Evolutionary conservation across 2,888 invertebrate species (phyloP).

Genomic region (Urechis unicinctus): DNA sequence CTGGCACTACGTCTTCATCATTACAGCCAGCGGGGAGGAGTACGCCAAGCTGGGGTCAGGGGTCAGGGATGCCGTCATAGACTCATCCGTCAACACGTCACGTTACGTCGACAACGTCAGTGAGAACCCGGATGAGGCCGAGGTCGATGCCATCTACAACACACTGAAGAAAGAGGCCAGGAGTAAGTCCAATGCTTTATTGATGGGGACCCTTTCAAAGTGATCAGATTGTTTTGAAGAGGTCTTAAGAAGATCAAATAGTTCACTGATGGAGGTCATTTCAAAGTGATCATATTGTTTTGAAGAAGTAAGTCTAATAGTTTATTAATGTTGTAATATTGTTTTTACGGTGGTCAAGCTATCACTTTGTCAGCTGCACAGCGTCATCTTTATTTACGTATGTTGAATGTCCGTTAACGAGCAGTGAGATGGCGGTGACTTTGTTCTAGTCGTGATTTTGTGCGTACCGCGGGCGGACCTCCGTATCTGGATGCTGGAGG

Average conservation of each 20-base stretch:
- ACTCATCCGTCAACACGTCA: neutral
- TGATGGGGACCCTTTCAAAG: neutral
- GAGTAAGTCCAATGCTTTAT: conserved; percentile 21
- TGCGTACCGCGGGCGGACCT: conserved; percentile 29
- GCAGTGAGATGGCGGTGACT: no score
- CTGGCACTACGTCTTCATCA: conserved; percentile 1
- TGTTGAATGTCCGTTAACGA: no score
- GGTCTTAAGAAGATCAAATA: no score
- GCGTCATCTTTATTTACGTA: no score
- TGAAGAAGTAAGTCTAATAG: no score
- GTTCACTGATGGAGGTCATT: neutral
- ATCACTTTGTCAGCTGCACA: no score
- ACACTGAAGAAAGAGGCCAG: conserved; percentile 28
- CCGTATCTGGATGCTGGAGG: conserved; percentile 32
- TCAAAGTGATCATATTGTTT: neutral
- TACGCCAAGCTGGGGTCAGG: conserved; percentile 6
- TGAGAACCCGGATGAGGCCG: neutral
- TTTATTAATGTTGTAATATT: no score
- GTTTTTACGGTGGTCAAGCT: no score
- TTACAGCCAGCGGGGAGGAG: neutral
- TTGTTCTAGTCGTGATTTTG: conserved; percentile 41
- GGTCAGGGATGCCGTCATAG: neutral
- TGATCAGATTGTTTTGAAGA: neutral
- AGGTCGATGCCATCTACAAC: conserved; percentile 15
- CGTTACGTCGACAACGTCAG: neutral